Evolutionary conservation across 2,113 vertebrate genomes (phyloP).

Genomic region (Erpornis zantholeuca): DNA sequence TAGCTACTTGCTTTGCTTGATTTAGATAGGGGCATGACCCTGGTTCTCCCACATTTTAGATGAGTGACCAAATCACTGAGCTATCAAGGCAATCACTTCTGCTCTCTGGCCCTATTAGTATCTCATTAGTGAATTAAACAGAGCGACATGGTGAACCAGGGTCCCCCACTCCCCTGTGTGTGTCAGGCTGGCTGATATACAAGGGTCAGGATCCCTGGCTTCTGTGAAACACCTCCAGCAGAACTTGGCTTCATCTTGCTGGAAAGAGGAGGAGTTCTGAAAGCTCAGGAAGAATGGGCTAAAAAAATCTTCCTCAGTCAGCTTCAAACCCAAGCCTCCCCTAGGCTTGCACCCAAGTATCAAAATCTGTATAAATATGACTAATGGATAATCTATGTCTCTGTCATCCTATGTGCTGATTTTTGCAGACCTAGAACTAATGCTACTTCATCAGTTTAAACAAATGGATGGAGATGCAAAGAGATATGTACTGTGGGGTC

Average conservation of each 20-base stretch:
- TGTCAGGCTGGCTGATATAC: neutral
- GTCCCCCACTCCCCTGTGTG: neutral
- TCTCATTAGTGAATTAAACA: constrained; percentile 39
- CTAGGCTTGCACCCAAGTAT: neutral
- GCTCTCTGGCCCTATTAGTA: constrained; percentile 22
- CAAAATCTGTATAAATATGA: neutral
- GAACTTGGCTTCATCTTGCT: neutral
- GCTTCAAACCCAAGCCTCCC: neutral
- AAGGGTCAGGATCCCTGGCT: neutral
- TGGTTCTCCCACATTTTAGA: neutral
- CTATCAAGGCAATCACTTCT: constrained; percentile 37
- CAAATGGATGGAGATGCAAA: neutral
- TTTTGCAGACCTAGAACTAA: neutral
- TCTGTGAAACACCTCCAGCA: neutral
- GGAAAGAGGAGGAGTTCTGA: neutral
- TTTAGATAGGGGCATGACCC: constrained; percentile 9
- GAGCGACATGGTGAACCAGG: neutral
- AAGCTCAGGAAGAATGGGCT: neutral
- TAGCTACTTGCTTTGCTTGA: neutral
- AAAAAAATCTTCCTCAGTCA: neutral
- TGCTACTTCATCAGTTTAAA: neutral
- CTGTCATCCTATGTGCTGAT: neutral
- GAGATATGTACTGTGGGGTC: neutral
- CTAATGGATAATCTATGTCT: neutral
- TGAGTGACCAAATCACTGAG: constrained; percentile 10